These are phyloP conservation scores for Drosophila sproati DNA, from an alignment of 1,140 invertebrate genomes.

Conservation along the genomic window DNA sequence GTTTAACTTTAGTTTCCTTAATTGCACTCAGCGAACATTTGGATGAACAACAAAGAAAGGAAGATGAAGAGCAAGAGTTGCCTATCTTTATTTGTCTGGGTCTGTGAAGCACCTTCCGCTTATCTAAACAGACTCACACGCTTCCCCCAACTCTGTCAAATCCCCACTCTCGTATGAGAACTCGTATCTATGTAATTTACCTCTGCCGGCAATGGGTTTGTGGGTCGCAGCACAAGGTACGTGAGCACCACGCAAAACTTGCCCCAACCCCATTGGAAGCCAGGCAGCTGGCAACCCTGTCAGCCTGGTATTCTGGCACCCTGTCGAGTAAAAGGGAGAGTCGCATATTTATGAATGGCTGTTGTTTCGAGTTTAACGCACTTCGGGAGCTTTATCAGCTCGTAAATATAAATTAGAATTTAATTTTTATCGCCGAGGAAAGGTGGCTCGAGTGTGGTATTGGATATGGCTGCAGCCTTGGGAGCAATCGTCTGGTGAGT, in stretches of 20 bases:
- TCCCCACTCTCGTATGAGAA: background rate
- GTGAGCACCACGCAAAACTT: slow-evolving; percentile 62
- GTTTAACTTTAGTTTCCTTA: slow-evolving; percentile 51
- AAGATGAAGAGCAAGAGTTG: slow-evolving; percentile 1
- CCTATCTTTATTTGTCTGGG: slow-evolving; percentile 30
- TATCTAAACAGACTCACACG: slow-evolving; percentile 58
- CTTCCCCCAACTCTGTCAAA: background rate
- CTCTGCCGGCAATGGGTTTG: slow-evolving; percentile 51
- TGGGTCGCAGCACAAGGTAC: slow-evolving; percentile 55
- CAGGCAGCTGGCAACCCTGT: slow-evolving; percentile 12
- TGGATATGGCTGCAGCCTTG: slow-evolving; percentile 31
- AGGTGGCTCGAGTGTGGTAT: slow-evolving; percentile 29
- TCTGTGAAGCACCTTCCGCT: slow-evolving; percentile 48
- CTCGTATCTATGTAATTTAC: slow-evolving; percentile 25
- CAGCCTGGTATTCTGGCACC: background rate
- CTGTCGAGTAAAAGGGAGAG: slow-evolving; percentile 9
- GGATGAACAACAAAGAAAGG: slow-evolving; percentile 35
- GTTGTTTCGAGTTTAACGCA: slow-evolving; percentile 67
- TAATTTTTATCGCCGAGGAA: slow-evolving; percentile 73
- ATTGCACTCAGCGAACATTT: slow-evolving; percentile 35
- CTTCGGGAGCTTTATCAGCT: slow-evolving; percentile 74
- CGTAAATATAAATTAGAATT: slow-evolving; percentile 83
- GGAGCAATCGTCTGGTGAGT: slow-evolving; percentile 61
- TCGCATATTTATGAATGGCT: slow-evolving; percentile 70
- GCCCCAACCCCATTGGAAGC: slow-evolving; percentile 23